Evolutionary conservation across 2,113 vertebrate species (phyloP).

Genomic region (Suricata suricatta): DNA sequence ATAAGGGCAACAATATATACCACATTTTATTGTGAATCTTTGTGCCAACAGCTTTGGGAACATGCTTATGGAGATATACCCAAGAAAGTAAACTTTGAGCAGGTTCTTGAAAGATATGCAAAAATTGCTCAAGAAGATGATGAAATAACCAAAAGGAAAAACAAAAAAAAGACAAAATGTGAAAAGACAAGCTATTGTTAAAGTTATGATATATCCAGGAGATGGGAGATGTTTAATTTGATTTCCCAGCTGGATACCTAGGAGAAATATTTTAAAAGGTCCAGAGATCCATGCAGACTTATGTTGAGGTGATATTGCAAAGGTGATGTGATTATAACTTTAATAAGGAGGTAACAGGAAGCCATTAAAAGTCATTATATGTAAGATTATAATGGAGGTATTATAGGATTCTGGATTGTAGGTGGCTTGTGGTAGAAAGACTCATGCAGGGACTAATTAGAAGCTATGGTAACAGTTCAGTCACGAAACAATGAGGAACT

Average conservation of each 20-base stretch:
- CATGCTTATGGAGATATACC: background rate
- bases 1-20: background rate
- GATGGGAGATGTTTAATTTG: background rate
- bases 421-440: background rate
- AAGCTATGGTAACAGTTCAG: background rate
- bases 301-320: background rate
- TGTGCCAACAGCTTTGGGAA: background rate
- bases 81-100: background rate
- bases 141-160: background rate
- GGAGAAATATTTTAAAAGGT: background rate
- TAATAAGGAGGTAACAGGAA: background rate
- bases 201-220: background rate
- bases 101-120: background rate
- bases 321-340: background rate
- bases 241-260: background rate
- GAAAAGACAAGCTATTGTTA: background rate
- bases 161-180: background rate
- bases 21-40: background rate
- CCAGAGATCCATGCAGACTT: background rate
- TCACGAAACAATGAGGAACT: background rate
- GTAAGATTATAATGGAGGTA: background rate
- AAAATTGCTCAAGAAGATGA: background rate
- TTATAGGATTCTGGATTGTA: background rate
- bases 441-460: background rate
- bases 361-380: background rate